Evolutionary conservation across 2,113 vertebrate species (phyloP).

Genomic region (Otocyon megalotis): DNA sequence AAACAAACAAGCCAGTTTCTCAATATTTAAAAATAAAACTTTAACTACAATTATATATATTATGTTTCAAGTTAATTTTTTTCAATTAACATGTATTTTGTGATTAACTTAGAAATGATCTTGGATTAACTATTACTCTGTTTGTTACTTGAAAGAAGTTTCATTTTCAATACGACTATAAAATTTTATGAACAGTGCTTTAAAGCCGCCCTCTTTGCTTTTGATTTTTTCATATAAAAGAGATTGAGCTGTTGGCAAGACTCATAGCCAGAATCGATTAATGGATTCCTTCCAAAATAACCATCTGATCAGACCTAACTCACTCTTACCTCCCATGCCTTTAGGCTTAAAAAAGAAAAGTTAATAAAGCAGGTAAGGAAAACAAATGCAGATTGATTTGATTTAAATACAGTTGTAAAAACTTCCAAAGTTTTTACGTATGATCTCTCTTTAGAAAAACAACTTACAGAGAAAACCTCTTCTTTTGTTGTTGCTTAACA

Average conservation of each 20-base stretch:
- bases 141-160: not conserved
- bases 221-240: slow-evolving; percentile 39
- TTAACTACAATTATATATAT: slow-evolving; percentile 10
- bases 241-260: not conserved
- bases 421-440: not conserved
- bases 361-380: not conserved
- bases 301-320: not conserved
- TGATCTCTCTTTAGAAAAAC: slow-evolving; percentile 54
- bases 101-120: slow-evolving; percentile 22
- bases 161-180: not conserved
- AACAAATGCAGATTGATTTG: slow-evolving; percentile 47
- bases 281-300: slow-evolving; percentile 44
- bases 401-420: slow-evolving; percentile 55
- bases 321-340: not conserved
- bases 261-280: not conserved
- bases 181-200: not conserved
- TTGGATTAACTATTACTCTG: slow-evolving; percentile 31
- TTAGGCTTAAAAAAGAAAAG: slow-evolving; percentile 31
- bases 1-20: slow-evolving; percentile 31
- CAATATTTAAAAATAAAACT: slow-evolving; percentile 3
- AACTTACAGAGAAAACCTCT: slow-evolving; percentile 21
- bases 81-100: slow-evolving; percentile 40
- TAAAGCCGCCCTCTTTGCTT: slow-evolving; percentile 3
- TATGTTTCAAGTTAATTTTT: slow-evolving; percentile 47
- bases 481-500: slow-evolving; percentile 43